These are phyloP conservation scores for Aphodius granarius DNA, from an alignment of 2,888 invertebrate genomes.

Conservation along the genomic window DNA sequence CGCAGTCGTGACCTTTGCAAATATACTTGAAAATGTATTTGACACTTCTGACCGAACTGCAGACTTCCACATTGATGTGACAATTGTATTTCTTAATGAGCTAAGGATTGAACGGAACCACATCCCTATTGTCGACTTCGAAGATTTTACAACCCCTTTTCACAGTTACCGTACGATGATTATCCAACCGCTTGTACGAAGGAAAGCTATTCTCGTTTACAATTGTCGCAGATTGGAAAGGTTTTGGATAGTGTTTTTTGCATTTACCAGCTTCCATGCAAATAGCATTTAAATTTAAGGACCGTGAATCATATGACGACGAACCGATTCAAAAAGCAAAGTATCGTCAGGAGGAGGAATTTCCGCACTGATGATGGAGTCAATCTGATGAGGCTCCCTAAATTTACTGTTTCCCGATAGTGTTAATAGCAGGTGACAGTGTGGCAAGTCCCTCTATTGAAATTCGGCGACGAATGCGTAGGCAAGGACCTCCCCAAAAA, in stretches of 20 bases:
- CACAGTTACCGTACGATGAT: constrained; percentile 26
- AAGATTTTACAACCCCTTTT: not conserved
- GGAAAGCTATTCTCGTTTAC: constrained; percentile 38
- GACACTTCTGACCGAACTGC: constrained; percentile 34
- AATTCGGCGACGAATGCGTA: constrained; percentile 32
- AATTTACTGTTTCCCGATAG: not conserved
- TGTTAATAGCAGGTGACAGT: constrained; percentile 9
- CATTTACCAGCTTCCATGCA: constrained; percentile 36
- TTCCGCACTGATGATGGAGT: not conserved
- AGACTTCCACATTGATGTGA: constrained; percentile 42
- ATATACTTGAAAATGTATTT: constrained; percentile 40
- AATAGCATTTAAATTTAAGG: constrained; percentile 24
- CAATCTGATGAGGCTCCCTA: not conserved
- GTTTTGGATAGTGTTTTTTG: constrained; percentile 40
- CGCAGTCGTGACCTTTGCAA: not conserved
- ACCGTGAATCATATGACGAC: not conserved
- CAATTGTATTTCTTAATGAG: constrained; percentile 35
- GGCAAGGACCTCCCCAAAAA: constrained; percentile 19
- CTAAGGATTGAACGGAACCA: constrained; percentile 41
- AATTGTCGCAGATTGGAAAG: constrained; percentile 4
- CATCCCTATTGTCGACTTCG: constrained; percentile 42
- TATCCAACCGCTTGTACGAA: constrained; percentile 32
- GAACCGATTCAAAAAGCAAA: no score
- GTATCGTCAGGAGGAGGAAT: constrained; percentile 2
- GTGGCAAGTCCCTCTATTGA: constrained; percentile 26